phyloP scores from a whole-genome alignment of 2,113 vertebrate genomes.

The Mohoua ochrocephala region DNA sequence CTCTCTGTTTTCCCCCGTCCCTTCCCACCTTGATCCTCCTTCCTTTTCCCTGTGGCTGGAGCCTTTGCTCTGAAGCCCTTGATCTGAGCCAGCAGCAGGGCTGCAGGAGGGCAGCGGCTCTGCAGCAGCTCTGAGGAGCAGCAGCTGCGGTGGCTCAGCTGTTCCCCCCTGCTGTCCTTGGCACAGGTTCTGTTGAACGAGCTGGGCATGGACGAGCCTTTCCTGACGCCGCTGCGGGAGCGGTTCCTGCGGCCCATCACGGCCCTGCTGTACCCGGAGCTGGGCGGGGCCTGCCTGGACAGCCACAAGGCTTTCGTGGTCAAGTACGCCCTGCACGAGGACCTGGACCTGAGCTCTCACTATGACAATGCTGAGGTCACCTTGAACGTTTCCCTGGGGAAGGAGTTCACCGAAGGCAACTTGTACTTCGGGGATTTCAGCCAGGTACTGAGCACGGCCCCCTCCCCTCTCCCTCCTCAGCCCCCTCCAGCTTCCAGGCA shows the following conservation, averaged over 20 bases:
- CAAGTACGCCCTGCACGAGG: slow-evolving; percentile 83
- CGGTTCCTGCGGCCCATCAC: slow-evolving; percentile 80
- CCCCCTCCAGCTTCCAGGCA: not conserved
- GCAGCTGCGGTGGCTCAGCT: not conserved
- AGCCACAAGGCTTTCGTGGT: slow-evolving; percentile 94
- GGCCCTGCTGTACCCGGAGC: slow-evolving; percentile 84
- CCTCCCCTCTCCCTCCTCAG: not conserved
- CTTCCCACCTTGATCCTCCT: not conserved
- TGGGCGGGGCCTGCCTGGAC: slow-evolving; percentile 81
- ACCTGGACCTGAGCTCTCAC: slow-evolving; percentile 87
- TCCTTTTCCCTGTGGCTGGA: not conserved
- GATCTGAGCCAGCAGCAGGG: not conserved
- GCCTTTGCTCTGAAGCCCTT: not conserved
- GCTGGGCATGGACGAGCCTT: slow-evolving; percentile 85
- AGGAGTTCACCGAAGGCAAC: slow-evolving; percentile 86
- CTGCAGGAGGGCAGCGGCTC: not conserved
- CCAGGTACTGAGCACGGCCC: slow-evolving; percentile 71
- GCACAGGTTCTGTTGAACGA: slow-evolving; percentile 82
- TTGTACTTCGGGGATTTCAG: slow-evolving; percentile 90
- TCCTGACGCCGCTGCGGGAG: slow-evolving; percentile 86
- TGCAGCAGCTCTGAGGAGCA: not conserved
- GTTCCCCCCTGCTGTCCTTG: not conserved
- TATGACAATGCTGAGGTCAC: slow-evolving; percentile 95
- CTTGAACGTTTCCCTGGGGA: slow-evolving; percentile 88
- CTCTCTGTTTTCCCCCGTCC: not conserved